phyloP scores from a whole-genome alignment of 1,140 invertebrate genomes.

The Arctopsyche grandis region DNA sequence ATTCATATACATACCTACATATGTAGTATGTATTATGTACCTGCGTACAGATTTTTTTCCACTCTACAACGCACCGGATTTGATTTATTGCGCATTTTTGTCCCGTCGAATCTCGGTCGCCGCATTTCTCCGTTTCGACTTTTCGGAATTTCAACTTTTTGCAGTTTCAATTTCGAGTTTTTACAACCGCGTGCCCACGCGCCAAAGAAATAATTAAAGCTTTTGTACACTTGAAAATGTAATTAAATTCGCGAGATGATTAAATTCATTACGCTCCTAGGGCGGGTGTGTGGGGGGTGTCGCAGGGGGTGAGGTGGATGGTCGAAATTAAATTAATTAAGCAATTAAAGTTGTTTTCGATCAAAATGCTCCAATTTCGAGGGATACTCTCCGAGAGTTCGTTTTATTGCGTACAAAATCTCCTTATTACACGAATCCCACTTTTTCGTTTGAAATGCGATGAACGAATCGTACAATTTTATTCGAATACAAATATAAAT shows the following conservation, averaged over 20 bases:
- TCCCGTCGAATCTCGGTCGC: neutral
- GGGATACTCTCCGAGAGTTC: neutral
- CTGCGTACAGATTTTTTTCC: neutral
- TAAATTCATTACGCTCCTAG: slow-evolving; percentile 15
- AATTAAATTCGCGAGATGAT: slow-evolving; percentile 30
- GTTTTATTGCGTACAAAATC: neutral
- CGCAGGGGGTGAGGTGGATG: neutral
- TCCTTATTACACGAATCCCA: too few species aligned
- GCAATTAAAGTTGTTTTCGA: slow-evolving; percentile 32
- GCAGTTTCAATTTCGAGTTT: slow-evolving; percentile 18
- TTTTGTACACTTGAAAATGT: slow-evolving; percentile 25
- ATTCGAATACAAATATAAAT: neutral
- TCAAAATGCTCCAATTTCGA: slow-evolving; percentile 14
- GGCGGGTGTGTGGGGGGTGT: neutral
- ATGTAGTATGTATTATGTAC: too few species aligned
- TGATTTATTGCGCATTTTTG: neutral
- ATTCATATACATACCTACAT: too few species aligned
- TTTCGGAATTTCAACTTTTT: neutral
- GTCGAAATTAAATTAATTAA: slow-evolving; percentile 28
- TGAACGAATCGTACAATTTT: neutral
- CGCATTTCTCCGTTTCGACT: neutral
- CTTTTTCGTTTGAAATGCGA: neutral
- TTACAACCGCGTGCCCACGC: neutral
- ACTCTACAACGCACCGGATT: neutral
- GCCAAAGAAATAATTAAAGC: slow-evolving; percentile 13